Conservation (phyloP, 2,113 vertebrate species). For the Marcusenius ussheri region DNA sequence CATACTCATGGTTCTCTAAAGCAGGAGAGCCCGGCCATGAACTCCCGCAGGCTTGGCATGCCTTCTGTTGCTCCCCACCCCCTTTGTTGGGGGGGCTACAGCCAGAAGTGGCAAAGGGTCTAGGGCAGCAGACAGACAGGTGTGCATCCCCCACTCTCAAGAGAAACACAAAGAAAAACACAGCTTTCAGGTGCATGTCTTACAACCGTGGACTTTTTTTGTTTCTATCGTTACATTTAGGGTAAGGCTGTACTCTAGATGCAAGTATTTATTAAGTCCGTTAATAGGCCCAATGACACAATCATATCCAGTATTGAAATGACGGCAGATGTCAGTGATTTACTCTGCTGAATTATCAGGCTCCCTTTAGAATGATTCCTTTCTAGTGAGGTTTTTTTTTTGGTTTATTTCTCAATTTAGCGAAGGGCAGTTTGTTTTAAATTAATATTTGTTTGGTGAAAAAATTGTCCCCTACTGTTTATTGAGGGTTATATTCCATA, state of each 20-base stretch:
- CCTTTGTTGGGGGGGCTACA: conserved; percentile 7
- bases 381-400: conserved; percentile 8
- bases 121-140: conserved; percentile 12
- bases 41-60: conserved; percentile 19
- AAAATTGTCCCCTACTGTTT: not conserved
- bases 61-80: conserved; percentile 16
- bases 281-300: conserved; percentile 31
- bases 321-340: conserved; percentile 40
- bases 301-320: conserved; percentile 37
- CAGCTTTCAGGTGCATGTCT: conserved; percentile 34
- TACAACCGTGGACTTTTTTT: conserved; percentile 39
- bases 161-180: not conserved
- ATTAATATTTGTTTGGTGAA: not conserved
- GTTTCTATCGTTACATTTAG: conserved; percentile 20
- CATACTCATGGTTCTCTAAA: not conserved
- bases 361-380: conserved; percentile 35
- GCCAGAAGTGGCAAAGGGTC: conserved; percentile 18
- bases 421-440: not conserved
- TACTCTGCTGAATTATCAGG: conserved; percentile 53
- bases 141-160: not conserved
- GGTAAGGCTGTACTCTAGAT: conserved; percentile 26
- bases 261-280: conserved; percentile 47
- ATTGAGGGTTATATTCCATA: not conserved
- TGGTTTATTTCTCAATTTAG: not conserved
- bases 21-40: not conserved